A percentile compares a stretch with the other conserved stretches of the same genome.
These are phyloP conservation scores for Hirtodrosophila duncani DNA, from an alignment of 2,888 invertebrate genomes.

Conservation along the genomic window DNA sequence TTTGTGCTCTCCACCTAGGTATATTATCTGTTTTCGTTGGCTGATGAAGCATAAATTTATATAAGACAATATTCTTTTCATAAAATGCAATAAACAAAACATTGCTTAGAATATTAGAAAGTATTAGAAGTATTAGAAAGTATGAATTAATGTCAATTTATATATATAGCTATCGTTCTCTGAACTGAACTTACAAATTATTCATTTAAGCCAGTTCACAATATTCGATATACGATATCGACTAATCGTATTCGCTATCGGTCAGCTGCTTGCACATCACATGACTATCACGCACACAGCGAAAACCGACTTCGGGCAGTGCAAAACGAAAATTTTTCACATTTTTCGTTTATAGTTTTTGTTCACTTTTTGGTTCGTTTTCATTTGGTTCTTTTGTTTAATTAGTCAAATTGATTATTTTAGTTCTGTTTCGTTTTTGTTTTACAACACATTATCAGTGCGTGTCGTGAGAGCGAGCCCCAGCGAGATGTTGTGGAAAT, in stretches of 20 bases:
- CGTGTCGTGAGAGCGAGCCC: slow-evolving; percentile 33
- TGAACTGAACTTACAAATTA: not conserved
- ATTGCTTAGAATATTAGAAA: too few species aligned
- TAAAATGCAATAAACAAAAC: too few species aligned
- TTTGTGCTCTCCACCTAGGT: too few species aligned
- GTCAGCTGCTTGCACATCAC: too few species aligned
- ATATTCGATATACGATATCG: slow-evolving; percentile 15
- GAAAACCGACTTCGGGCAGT: slow-evolving; percentile 57
- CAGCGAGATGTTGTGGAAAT: slow-evolving; percentile 66
- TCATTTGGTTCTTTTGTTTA: slow-evolving; percentile 28
- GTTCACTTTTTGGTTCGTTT: slow-evolving; percentile 63
- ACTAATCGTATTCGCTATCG: slow-evolving; percentile 20
- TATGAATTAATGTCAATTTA: too few species aligned
- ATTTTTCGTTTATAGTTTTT: slow-evolving; percentile 65
- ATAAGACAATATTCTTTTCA: too few species aligned
- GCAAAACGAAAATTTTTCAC: slow-evolving; percentile 53
- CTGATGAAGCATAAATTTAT: too few species aligned
- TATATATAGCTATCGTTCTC: not conserved
- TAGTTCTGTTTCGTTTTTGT: slow-evolving; percentile 37
- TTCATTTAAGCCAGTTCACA: slow-evolving; percentile 14
- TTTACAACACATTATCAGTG: slow-evolving; percentile 33
- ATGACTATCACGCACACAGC: too few species aligned
- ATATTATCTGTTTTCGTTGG: too few species aligned
- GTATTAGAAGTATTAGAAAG: too few species aligned
- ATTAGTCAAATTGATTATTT: slow-evolving; percentile 33